Evolutionary conservation across 2,113 vertebrate genomes (phyloP).

Genomic region (Petrocephalus microphthalmus): DNA sequence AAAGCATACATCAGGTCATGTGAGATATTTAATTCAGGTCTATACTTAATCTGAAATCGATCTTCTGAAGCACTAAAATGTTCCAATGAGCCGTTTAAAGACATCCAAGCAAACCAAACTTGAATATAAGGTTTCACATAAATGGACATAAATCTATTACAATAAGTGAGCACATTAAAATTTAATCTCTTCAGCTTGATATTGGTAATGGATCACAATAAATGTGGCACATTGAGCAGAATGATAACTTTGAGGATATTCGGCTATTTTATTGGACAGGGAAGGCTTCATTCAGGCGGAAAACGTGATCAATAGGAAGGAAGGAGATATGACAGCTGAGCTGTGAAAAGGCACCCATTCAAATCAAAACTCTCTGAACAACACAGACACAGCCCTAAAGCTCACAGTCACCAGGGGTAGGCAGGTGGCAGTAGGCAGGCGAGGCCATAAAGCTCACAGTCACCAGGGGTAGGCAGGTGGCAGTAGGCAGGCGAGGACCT

Average conservation of each 20-base stretch:
- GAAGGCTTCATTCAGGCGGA: not conserved
- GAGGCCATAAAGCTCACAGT: not conserved
- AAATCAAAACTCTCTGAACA: not conserved
- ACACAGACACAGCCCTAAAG: too few relatives aligned
- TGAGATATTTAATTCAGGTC: not conserved
- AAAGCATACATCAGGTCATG: not conserved
- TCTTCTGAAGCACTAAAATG: not conserved
- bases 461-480: too few relatives aligned
- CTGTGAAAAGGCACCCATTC: not conserved
- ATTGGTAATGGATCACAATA: not conserved
- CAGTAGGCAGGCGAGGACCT: not conserved
- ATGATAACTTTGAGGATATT: not conserved
- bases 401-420: too few relatives aligned
- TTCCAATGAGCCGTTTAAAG: not conserved
- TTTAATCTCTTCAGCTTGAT: not conserved
- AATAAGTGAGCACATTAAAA: not conserved
- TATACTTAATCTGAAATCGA: not conserved
- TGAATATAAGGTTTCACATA: not conserved
- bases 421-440: too few relatives aligned
- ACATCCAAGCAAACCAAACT: not conserved
- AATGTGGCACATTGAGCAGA: not conserved
- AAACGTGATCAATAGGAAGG: not conserved
- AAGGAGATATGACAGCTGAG: not conserved
- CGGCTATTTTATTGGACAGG: not conserved
- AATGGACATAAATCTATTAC: not conserved